These are phyloP conservation scores for Scophthalmus maximus DNA, from an alignment of 2,113 vertebrate genomes.

Conservation along the genomic window DNA sequence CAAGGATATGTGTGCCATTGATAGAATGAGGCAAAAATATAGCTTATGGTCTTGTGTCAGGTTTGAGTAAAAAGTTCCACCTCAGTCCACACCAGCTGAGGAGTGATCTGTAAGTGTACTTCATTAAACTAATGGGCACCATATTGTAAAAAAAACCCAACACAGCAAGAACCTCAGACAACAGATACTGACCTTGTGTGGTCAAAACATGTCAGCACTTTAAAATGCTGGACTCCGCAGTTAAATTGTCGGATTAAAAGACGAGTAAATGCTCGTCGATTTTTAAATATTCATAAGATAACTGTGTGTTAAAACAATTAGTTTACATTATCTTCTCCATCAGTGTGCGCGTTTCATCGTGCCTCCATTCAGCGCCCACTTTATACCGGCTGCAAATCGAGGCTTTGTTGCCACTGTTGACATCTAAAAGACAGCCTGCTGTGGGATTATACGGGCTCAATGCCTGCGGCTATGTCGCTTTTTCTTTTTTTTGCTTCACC, in stretches of 20 bases:
- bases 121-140: background rate
- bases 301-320: background rate
- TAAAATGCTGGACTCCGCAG: background rate
- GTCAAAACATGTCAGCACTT: conserved; percentile 9
- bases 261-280: background rate
- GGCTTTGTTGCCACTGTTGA: conserved; percentile 52
- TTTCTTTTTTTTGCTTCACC: conserved; percentile 16
- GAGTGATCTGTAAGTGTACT: conserved; percentile 21
- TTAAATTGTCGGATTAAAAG: background rate
- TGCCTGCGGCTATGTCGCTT: conserved; percentile 21
- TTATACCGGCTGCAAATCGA: conserved; percentile 48
- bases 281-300: conserved; percentile 22
- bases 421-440: conserved; percentile 51
- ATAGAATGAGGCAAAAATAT: background rate
- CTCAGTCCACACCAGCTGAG: background rate
- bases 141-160: too few species aligned
- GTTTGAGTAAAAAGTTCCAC: too few species aligned
- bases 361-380: conserved; percentile 4
- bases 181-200: conserved; percentile 4
- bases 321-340: conserved; percentile 14
- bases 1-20: too few species aligned
- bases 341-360: background rate
- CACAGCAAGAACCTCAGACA: background rate
- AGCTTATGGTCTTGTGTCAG: too few species aligned
- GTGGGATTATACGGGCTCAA: conserved; percentile 47